Percentiles rank a stretch among this genome's conserved stretches.
Evolutionary conservation across 53 echinoderm and acorn worm species (phyloP).

Genomic region (Holothuria scabra): DNA sequence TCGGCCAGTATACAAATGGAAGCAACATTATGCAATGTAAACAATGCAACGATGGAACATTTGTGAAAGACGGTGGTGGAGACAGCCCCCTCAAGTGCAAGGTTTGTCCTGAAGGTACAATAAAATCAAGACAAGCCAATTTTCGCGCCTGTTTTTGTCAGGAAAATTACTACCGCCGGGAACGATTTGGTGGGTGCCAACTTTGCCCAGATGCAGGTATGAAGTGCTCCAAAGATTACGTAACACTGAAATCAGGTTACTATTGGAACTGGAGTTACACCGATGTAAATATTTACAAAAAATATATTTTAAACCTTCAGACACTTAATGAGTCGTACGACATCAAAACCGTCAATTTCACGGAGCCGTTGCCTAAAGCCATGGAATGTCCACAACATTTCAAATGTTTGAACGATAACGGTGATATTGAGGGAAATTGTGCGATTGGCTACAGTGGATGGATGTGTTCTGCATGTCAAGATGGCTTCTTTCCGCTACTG

Average conservation of each 20-base stretch:
- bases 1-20: not conserved
- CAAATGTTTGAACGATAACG: constrained; percentile 7
- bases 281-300: constrained; percentile 3
- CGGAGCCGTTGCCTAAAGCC: not conserved
- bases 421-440: not conserved
- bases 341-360: not conserved
- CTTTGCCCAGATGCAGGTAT: no score
- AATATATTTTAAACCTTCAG: not conserved
- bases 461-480: not conserved
- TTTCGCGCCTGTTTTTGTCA: constrained; percentile 42
- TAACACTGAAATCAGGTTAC: no score
- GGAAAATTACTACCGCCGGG: not conserved
- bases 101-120: constrained; percentile 42
- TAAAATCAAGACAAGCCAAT: no score
- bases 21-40: not conserved
- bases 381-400: not conserved
- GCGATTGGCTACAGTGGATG: not conserved
- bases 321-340: not conserved
- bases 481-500: not conserved
- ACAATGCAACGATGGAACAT: constrained; percentile 36
- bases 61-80: constrained; percentile 14
- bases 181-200: constrained; percentile 35
- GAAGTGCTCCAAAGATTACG: no score
- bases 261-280: no score
- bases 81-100: constrained; percentile 8